Percentiles rank a stretch among this genome's conserved stretches.
phyloP scores from a whole-genome alignment of 2,888 invertebrate genomes.

The Xylota segnis region DNA sequence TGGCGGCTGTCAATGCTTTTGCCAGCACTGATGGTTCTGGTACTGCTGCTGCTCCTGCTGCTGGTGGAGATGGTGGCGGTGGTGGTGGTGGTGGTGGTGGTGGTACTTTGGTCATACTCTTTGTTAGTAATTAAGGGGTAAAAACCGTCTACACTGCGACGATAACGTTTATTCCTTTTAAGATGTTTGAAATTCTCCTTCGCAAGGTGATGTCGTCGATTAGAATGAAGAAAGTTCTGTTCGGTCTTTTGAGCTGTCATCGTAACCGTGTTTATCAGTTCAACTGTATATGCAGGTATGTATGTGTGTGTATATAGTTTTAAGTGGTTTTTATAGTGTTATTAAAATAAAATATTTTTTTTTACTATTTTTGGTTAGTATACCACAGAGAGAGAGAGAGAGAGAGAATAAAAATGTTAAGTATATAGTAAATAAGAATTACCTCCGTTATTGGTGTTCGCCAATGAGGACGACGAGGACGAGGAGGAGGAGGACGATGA shows the following conservation, averaged over 20 bases:
- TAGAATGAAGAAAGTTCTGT: constrained; percentile 60
- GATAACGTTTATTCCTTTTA: constrained; percentile 78
- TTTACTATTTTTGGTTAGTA: constrained; percentile 62
- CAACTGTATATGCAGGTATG: constrained; percentile 49
- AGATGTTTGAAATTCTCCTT: constrained; percentile 51
- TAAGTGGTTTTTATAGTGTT: constrained; percentile 46
- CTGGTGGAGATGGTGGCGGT: constrained; percentile 18
- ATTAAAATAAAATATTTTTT: constrained; percentile 15
- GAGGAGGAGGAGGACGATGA: constrained; percentile 91
- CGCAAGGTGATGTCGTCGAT: constrained; percentile 45
- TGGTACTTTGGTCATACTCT: constrained; percentile 66
- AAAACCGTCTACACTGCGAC: constrained; percentile 80
- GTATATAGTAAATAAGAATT: constrained; percentile 37
- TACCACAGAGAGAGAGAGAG: constrained; percentile 39
- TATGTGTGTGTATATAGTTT: constrained; percentile 45
- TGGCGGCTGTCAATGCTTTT: constrained; percentile 31
- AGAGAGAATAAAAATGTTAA: constrained; percentile 32
- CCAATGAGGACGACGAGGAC: constrained; percentile 87
- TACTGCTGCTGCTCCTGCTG: too few species aligned
- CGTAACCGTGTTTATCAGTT: constrained; percentile 66
- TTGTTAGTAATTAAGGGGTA: constrained; percentile 67
- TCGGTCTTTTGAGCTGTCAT: constrained; percentile 56
- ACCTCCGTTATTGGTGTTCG: constrained; percentile 74
- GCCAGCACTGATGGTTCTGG: constrained; percentile 12
- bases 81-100: constrained; percentile 7